Conservation (phyloP, 2,888 invertebrate genomes). For the Erpobdella octoculata region DNA sequence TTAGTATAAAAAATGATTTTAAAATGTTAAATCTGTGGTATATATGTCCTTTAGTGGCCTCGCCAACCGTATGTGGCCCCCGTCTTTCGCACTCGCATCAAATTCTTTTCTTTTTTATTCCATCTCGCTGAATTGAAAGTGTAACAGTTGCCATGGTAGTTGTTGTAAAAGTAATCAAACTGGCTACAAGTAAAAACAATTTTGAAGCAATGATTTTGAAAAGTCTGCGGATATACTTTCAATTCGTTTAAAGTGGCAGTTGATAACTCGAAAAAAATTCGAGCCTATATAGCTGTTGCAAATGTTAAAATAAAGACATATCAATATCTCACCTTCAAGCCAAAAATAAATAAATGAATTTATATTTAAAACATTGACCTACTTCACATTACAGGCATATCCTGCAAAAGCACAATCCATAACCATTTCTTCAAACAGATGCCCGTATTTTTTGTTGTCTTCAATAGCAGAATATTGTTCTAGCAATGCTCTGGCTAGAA, state of each 20-base stretch:
- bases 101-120: neutral
- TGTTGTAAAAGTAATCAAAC: constrained; percentile 31
- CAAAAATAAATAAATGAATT: constrained; percentile 18
- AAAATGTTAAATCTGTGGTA: neutral
- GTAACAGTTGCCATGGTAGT: constrained; percentile 34
- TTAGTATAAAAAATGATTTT: neutral
- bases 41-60: constrained; percentile 4
- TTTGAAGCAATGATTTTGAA: neutral
- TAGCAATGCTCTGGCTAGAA: neutral
- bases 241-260: constrained; percentile 32
- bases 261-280: too few relatives aligned
- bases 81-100: too few relatives aligned
- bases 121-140: constrained; percentile 30
- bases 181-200: constrained; percentile 6
- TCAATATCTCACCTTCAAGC: constrained; percentile 24
- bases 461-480: neutral
- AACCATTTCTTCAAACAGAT: neutral
- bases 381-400: neutral
- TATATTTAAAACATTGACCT: neutral
- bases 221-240: neutral
- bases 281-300: too few relatives aligned
- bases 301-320: too few relatives aligned
- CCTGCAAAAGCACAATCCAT: neutral
- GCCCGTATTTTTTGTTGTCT: neutral
- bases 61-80: constrained; percentile 29